These are phyloP conservation scores for Carlito syrichta DNA, from an alignment of 2,113 vertebrate species.

Conservation along the genomic window DNA sequence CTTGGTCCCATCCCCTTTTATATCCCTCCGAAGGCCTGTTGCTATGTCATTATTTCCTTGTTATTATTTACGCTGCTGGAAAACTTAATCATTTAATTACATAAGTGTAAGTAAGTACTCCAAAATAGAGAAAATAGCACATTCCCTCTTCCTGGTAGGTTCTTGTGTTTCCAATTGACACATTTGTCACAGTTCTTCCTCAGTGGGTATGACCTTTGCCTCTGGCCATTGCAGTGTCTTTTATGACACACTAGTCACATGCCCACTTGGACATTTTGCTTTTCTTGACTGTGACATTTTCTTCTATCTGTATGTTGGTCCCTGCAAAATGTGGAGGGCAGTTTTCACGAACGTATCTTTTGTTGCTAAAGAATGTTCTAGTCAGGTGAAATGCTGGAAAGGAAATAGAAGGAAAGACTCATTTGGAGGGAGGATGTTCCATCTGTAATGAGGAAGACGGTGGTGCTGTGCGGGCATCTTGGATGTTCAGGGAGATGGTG, in stretches of 20 bases:
- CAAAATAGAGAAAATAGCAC: not conserved
- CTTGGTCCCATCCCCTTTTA: not conserved
- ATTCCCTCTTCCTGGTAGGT: not conserved
- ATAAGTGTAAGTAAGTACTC: not conserved
- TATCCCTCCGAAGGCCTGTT: not conserved
- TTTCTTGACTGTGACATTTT: not conserved
- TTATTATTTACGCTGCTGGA: slow-evolving; percentile 27
- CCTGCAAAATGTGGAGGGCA: not conserved
- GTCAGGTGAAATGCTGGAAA: not conserved
- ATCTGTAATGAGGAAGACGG: not conserved
- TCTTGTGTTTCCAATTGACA: not conserved
- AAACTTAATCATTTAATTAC: slow-evolving; percentile 41
- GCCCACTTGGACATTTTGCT: not conserved
- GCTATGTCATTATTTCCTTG: not conserved
- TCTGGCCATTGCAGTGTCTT: not conserved
- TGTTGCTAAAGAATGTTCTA: no score
- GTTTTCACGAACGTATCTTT: not conserved
- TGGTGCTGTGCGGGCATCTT: not conserved
- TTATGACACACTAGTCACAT: not conserved
- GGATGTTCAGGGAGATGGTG: no score
- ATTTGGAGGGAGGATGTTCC: not conserved
- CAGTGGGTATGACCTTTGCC: not conserved
- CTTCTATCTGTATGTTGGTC: not conserved
- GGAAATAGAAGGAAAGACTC: not conserved
- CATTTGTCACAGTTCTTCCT: not conserved